Percentiles rank a stretch among this genome's conserved stretches.
These are phyloP conservation scores for Phortica magna DNA, from an alignment of 2,888 invertebrate species.

Conservation along the genomic window DNA sequence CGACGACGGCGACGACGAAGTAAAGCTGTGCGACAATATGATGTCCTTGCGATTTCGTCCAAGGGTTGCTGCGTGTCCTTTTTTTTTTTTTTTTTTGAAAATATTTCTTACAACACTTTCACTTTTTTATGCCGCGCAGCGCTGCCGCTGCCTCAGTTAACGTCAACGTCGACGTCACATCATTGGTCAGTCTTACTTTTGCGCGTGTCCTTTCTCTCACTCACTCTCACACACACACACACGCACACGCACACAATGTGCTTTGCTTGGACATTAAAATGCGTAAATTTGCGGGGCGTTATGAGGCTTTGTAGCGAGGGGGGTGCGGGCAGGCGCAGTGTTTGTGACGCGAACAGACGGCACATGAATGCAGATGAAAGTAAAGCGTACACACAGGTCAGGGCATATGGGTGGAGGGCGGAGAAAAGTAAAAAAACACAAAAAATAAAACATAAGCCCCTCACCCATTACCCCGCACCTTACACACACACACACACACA, in stretches of 20 bases:
- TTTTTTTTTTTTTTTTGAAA: background rate
- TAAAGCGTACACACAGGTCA: too few relatives aligned
- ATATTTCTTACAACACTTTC: background rate
- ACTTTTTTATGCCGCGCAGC: background rate
- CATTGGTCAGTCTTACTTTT: conserved; percentile 1
- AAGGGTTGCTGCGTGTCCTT: background rate
- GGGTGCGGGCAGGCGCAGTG: background rate
- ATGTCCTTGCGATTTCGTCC: background rate
- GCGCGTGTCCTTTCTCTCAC: background rate
- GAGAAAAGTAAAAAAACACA: too few relatives aligned
- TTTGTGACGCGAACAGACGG: background rate
- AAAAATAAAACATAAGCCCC: background rate
- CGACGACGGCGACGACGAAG: background rate
- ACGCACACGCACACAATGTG: too few relatives aligned
- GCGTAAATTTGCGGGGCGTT: conserved; percentile 11
- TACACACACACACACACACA: background rate
- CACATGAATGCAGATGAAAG: background rate
- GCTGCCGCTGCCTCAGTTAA: background rate
- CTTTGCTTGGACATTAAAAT: conserved; percentile 16
- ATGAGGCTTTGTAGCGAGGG: background rate
- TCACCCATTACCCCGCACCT: background rate
- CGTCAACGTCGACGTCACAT: background rate
- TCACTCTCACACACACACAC: background rate
- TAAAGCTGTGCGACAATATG: too few relatives aligned
- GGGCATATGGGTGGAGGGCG: too few relatives aligned